Evolutionary conservation across 2,888 invertebrate genomes (phyloP), one percentile per base, ranked within the genome.

Genomic region (Eutolmus rufibarbis): DNA sequence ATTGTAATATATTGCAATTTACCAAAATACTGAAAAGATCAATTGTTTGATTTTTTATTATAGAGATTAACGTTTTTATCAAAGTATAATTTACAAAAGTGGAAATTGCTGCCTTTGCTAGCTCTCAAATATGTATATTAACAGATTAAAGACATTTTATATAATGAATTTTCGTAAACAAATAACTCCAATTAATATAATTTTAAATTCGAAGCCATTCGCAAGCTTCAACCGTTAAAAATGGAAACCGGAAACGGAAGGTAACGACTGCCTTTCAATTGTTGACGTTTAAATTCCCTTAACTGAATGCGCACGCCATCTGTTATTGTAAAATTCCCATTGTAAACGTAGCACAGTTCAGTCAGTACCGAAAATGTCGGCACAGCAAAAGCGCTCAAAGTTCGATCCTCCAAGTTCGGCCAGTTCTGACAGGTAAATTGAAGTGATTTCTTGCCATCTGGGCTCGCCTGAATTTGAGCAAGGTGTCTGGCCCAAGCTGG

Each of bases 381-480:
- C 88, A 87, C 84, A 86, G 34, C 89, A 91, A 89, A 92, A 92
- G 89, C 94, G 91, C 91, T 91, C 94, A 91, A 95, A 95, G 92
- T 95, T 96, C 91, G 97, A 97, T 93, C 96, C 97, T 89, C 97
- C 97, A 90, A 97, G 97, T 92, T 97, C 97, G 88, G 97, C 97
- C 89, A 97, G 97, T 93, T 97, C 97, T 89, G 97, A 97, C 94
- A 97, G 97, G 97, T 97, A 95, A 93, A 86, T 86, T 86, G 82
- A 74, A 57, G 84, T 81, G 74, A 46, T 74, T 74, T 74, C 43
- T 43, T 85, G 43, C 40, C 76, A 34, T 85, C 46, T 87, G 78
- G n/a, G 66, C 85, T 81, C 74, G 19, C 76, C 76, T 34, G 76
- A 74, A 84, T 87, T 77, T 57, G 57, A 56, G 46, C 5, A 57